A percentile compares a stretch with the other conserved stretches of the same genome.
Evolutionary conservation across 2,888 invertebrate genomes (phyloP).

Genomic region (Ormyrus pomaceus): DNA sequence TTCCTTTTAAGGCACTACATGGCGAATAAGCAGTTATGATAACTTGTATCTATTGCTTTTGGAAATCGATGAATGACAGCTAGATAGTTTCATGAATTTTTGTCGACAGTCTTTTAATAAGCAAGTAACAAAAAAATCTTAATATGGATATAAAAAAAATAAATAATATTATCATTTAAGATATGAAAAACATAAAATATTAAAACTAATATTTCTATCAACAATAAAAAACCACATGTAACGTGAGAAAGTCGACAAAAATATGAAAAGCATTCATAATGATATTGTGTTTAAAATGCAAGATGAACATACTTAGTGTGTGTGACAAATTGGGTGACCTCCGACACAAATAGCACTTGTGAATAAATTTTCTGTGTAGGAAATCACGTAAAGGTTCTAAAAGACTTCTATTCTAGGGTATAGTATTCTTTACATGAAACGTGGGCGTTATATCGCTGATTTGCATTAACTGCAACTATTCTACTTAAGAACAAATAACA

Average conservation of each 20-base stretch:
- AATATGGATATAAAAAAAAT: too few species aligned
- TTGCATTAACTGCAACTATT: conserved; percentile 14
- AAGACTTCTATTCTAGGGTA: background rate
- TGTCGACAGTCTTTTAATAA: too few species aligned
- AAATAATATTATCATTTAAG: too few species aligned
- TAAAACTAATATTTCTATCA: too few species aligned
- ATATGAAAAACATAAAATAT: too few species aligned
- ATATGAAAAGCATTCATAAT: conserved; percentile 23
- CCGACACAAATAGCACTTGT: conserved; percentile 7
- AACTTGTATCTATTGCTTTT: too few species aligned
- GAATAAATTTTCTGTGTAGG: conserved; percentile 5
- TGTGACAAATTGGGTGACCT: background rate
- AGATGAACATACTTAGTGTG: background rate
- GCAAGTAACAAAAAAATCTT: too few species aligned
- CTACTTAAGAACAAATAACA: conserved; percentile 10
- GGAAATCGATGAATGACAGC: background rate
- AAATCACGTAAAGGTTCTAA: conserved; percentile 15
- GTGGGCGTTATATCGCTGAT: background rate
- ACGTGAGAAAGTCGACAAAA: conserved; percentile 12
- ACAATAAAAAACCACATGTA: too few species aligned
- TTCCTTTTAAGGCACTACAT: conserved; percentile 46
- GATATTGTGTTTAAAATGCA: background rate
- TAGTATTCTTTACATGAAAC: background rate
- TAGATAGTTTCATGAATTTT: background rate
- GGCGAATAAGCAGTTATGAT: conserved; percentile 7